Conservation (phyloP, 2,797 vertebrate species). For the Tarsius wallacei region DNA sequence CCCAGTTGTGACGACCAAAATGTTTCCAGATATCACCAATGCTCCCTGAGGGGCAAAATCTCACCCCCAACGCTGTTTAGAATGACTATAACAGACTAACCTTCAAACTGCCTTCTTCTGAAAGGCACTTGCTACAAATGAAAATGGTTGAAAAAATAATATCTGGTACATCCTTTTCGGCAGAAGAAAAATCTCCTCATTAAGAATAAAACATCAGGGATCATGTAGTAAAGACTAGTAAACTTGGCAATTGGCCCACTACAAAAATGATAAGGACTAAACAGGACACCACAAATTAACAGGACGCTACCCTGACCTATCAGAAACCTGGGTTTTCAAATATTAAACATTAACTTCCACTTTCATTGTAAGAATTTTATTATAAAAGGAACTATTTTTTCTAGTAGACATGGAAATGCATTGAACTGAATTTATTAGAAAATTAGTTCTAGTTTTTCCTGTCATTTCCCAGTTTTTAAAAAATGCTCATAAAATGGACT, state of each 20-base stretch:
- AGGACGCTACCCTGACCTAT: background rate
- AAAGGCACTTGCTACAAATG: background rate
- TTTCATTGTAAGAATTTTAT: conserved; percentile 28
- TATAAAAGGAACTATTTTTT: conserved; percentile 18
- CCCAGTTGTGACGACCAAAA: background rate
- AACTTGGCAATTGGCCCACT: background rate
- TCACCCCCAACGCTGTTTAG: background rate
- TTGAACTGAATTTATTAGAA: background rate
- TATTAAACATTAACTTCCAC: conserved; percentile 17
- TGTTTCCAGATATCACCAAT: background rate
- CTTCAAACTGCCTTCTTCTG: background rate
- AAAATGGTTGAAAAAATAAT: background rate
- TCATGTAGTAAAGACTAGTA: background rate
- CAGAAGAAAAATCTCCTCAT: background rate
- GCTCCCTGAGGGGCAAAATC: background rate
- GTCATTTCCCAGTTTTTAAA: background rate
- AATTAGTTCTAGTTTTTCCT: conserved; percentile 47
- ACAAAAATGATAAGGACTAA: background rate
- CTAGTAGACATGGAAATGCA: background rate
- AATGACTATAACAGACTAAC: background rate
- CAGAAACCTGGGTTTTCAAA: background rate
- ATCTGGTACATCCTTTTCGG: background rate
- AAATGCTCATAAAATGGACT: background rate
- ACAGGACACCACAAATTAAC: background rate
- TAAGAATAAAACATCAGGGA: background rate